phyloP scores from a whole-genome alignment of 2,888 invertebrate species.

The Eupithecia subumbrata region DNA sequence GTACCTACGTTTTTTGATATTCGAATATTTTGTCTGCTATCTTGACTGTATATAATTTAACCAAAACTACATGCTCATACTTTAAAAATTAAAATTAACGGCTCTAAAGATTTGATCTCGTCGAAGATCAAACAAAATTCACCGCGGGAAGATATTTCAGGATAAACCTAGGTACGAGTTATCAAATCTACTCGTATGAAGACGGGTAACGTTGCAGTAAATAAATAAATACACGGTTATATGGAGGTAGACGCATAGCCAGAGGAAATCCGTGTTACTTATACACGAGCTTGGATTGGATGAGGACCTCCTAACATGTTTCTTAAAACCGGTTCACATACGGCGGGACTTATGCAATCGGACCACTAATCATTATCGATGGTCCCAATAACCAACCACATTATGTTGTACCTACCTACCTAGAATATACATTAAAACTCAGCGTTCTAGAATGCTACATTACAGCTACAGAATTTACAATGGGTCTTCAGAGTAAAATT shows the following conservation, averaged over 20 bases:
- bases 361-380: constrained; percentile 61
- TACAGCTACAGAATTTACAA: constrained; percentile 15
- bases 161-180: neutral
- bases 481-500: constrained; percentile 14
- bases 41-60: neutral
- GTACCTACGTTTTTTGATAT: neutral
- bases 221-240: neutral
- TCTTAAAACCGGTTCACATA: constrained; percentile 79
- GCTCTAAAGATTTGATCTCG: neutral
- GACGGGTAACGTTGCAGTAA: neutral
- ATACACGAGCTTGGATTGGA: constrained; percentile 46
- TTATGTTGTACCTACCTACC: constrained; percentile 8
- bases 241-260: constrained; percentile 20
- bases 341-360: constrained; percentile 76
- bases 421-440: constrained; percentile 6
- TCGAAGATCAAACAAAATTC: neutral
- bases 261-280: constrained; percentile 41
- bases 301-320: constrained; percentile 81
- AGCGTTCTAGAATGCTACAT: constrained; percentile 1
- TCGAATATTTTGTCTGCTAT: neutral
- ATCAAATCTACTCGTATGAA: neutral
- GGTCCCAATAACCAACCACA: constrained; percentile 33
- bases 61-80: neutral
- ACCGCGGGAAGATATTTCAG: neutral
- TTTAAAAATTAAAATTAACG: neutral